Base-by-base conservation (phyloP, 2,113 vertebrate genomes). In the Ptyas mucosa region DNA sequence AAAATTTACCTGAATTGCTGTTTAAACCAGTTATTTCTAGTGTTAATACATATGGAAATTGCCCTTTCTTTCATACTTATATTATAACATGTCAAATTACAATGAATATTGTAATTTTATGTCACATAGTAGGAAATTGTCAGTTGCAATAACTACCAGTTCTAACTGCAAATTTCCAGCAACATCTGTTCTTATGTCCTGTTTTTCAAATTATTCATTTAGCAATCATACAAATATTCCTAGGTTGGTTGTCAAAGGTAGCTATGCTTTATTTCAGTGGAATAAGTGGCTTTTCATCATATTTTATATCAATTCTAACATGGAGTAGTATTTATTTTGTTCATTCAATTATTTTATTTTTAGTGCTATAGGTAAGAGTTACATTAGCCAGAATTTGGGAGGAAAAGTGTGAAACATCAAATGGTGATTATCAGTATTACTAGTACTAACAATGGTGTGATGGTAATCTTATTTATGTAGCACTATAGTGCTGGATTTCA, bases 401-500 rank as follows among this genome's bases (percentile, higher is more conserved):
- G 15, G 34, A 7, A 39, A 39, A 39, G 34, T 18, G 69, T 75
- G 18, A 89, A 69, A 90, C 88, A 93, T 58, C n/a, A 15, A 43
- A n/a, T 23, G 3, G 49, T 34, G 49, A 2, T 20, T 91, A 94
- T 26, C 86, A 11, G 69, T 85, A 57, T 81, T 81, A 43, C 34
- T 81, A 81, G 69, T 18, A 39, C 1, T 81, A 81, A 39, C 34
- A 39, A 81, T 81, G 34, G 15, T 81, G 34, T 39, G 29, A 49
- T n/a, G 90, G 51, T 91, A 64, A 90, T 15, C 0, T 34, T 86
- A 90, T 94, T 92, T 89, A 92, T 85, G 39, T 18, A 92, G 1
- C 9, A 88, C 43, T 90, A 15, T 0, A 29, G 0, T 87, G 93
- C 10, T 92, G 86, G 93, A 94, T 34, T 43, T 94, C 93, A 94